phyloP scores from a whole-genome alignment of 2,797 vertebrate species.

The Lacerta viridis region DNA sequence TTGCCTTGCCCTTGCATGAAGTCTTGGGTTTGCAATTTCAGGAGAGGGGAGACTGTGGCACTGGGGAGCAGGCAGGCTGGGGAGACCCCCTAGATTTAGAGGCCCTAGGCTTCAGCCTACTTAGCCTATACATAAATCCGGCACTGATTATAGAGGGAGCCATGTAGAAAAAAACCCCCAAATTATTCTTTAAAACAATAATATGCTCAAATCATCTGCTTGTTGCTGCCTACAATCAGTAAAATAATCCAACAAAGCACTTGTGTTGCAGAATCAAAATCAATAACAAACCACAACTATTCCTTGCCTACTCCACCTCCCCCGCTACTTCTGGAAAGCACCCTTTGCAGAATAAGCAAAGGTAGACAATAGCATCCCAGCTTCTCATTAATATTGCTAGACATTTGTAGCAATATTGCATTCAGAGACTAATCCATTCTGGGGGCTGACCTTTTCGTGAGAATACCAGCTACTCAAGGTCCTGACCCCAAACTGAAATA shows the following conservation, averaged over 20 bases:
- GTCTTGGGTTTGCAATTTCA: too few species aligned
- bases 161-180: neutral
- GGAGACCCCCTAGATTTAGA: too few species aligned
- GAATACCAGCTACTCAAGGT: neutral
- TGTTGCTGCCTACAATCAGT: neutral
- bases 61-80: too few species aligned
- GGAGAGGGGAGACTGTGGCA: too few species aligned
- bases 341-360: slow-evolving; percentile 22
- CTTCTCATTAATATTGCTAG: slow-evolving; percentile 13
- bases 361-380: slow-evolving; percentile 29
- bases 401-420: slow-evolving; percentile 15
- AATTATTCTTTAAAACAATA: slow-evolving; percentile 11
- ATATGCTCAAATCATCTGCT: neutral
- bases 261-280: slow-evolving; percentile 22
- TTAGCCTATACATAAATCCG: too few species aligned
- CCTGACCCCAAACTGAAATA: slow-evolving; percentile 13
- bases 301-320: neutral
- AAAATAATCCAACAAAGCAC: neutral
- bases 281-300: slow-evolving; percentile 22
- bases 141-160: neutral
- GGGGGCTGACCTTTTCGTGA: slow-evolving; percentile 36
- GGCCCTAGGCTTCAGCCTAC: too few species aligned
- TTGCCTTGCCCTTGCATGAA: too few species aligned
- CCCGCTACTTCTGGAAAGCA: neutral
- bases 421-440: slow-evolving; percentile 13